These are phyloP conservation scores for Acrocephalus arundinaceus DNA, from an alignment of 2,113 vertebrate species.

Conservation along the genomic window DNA sequence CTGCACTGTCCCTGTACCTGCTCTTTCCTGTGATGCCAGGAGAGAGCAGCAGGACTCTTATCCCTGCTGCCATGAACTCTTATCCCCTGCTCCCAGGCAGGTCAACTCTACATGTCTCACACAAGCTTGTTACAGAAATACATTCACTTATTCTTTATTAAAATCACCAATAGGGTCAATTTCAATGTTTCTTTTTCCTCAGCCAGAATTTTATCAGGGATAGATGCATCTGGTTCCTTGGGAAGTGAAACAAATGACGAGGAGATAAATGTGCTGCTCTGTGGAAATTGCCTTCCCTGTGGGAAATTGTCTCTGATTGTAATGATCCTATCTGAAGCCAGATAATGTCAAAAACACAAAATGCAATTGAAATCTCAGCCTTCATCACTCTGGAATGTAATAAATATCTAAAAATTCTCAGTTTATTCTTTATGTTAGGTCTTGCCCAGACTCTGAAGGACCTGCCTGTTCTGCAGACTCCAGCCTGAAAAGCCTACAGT, in stretches of 20 bases:
- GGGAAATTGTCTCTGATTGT: background rate
- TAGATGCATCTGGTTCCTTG: background rate
- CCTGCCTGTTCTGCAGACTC: background rate
- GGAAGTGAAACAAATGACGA: background rate
- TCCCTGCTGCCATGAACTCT: accelerated
- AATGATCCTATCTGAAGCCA: background rate
- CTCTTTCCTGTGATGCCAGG: background rate
- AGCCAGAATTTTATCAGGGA: background rate
- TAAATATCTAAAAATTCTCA: background rate
- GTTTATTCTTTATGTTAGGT: background rate
- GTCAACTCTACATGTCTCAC: background rate
- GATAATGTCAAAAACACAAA: background rate
- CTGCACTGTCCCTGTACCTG: background rate
- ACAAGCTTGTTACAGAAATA: background rate
- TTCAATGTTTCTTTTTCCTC: background rate
- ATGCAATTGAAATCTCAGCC: background rate
- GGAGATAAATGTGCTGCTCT: background rate
- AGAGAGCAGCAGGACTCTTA: background rate
- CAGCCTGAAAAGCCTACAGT: background rate
- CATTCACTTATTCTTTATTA: background rate
- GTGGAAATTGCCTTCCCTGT: background rate
- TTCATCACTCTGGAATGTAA: background rate
- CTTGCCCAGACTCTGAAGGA: background rate
- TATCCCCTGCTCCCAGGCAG: no score
- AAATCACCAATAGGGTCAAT: background rate